phyloP scores from a whole-genome alignment of 2,797 vertebrate species.

The Galagoides demidoff region DNA sequence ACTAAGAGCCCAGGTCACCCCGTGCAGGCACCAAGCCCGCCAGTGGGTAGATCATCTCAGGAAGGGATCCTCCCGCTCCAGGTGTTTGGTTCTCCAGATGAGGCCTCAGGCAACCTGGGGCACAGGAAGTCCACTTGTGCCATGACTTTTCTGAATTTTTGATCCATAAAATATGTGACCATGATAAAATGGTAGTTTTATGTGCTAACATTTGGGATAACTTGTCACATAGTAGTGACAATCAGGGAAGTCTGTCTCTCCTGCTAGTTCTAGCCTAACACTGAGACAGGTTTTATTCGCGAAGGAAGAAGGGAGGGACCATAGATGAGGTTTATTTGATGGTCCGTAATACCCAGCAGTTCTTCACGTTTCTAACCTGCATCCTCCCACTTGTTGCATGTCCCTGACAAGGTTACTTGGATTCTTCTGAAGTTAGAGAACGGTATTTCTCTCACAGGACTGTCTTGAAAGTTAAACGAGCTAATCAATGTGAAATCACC shows the following conservation, averaged over 20 bases:
- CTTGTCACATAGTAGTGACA: not conserved
- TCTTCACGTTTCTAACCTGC: not conserved
- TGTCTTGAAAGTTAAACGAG: not conserved
- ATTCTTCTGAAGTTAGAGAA: not conserved
- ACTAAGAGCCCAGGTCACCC: not conserved
- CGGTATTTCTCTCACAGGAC: not conserved
- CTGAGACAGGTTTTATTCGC: not conserved
- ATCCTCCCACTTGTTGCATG: not conserved
- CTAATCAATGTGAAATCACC: not conserved
- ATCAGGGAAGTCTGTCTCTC: not conserved
- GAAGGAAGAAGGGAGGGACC: not conserved
- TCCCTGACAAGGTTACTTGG: not conserved
- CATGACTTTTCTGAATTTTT: not conserved
- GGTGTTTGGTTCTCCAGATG: not conserved
- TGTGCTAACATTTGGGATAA: not conserved
- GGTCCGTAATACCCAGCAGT: not conserved
- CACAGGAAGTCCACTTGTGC: not conserved
- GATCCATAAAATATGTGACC: not conserved
- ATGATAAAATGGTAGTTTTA: not conserved
- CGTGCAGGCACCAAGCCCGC: not conserved
- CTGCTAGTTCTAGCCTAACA: not conserved
- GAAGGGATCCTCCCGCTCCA: no score
- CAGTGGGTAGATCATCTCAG: not conserved
- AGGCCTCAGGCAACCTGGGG: not conserved
- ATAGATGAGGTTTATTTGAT: not conserved